Evolutionary conservation across 2,797 vertebrate species (phyloP), one percentile per base, ranked within the genome.

Genomic region (Ctenosaura bakeri): DNA sequence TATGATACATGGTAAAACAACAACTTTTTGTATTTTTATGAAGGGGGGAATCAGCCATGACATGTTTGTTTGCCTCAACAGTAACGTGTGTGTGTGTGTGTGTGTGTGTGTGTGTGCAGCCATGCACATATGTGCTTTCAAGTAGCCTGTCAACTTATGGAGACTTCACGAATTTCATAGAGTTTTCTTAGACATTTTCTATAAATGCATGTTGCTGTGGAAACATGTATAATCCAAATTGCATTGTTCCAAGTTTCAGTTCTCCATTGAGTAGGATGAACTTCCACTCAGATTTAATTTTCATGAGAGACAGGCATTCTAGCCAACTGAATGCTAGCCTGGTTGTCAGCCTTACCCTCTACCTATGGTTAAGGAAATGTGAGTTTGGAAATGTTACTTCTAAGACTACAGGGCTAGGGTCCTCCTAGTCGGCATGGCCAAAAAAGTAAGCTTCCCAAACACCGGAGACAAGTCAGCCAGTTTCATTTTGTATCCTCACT

Each of bases 281-380:
- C 20, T 32, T 66, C 32, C 73, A 54, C 46, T 42, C 2, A 0
- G 80, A 54, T 92, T 64, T 81, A 0, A 87, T 92, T 0, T 0
- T 0, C 69, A 66, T 3, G 3, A 73, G 0, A 0, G 78, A 89
- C 85, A 42, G 16, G 66, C 2, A 0, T 26, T 85, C 12, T 50
- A 35, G 59, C 24, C 38, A 56, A 38, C 24, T 82, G 54, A 78
- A 50, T 35, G n/a, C 7, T 35, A 89, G 24, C 29, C 16, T 14
- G 16, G 2, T 14, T 84, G 3, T 13, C 82, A 83, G 35, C 6
- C 13, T 80, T 92, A 73, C 20, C 62, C 29, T 81, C 32, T 54
- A 6, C 52, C 50, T 14, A 18, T 54, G 29, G 7, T 22, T 24
- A 77, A 77, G 20, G 38, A 38, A 77, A 42, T 29, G 29, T 4